Percentiles rank a stretch among this genome's conserved stretches.
phyloP scores from a whole-genome alignment of 2,797 vertebrate genomes.

The Alfaro cultratus region DNA sequence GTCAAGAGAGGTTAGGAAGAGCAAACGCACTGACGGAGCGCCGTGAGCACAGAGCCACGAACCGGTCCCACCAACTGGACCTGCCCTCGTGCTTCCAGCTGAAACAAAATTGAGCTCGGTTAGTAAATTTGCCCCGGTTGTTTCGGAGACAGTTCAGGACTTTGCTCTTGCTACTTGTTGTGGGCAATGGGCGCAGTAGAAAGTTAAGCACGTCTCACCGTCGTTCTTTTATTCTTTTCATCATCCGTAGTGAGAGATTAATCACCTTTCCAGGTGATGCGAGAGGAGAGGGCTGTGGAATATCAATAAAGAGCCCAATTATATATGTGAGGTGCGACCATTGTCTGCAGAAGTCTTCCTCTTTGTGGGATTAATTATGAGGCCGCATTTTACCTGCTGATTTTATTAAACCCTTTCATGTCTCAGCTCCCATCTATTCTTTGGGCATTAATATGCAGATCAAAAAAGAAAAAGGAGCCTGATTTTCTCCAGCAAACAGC shows the following conservation, averaged over 20 bases:
- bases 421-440: conserved; percentile 74
- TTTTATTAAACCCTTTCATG: conserved; percentile 80
- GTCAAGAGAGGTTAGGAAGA: conserved; percentile 80
- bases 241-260: conserved; percentile 50
- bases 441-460: conserved; percentile 80
- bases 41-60: conserved; percentile 50
- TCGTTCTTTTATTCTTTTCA: conserved; percentile 14
- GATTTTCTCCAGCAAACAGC: conserved; percentile 76
- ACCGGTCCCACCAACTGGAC: conserved; percentile 53
- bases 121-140: conserved; percentile 65
- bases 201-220: conserved; percentile 42
- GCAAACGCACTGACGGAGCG: conserved; percentile 74
- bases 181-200: conserved; percentile 23
- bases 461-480: conserved; percentile 60
- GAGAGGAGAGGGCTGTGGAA: conserved; percentile 60
- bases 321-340: conserved; percentile 64
- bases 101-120: conserved; percentile 71
- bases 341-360: conserved; percentile 71
- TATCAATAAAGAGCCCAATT: conserved; percentile 79
- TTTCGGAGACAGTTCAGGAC: conserved; percentile 9
- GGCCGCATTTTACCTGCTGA: conserved; percentile 74
- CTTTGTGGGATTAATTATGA: conserved; percentile 76
- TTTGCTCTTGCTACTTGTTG: conserved; percentile 17
- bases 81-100: conserved; percentile 54
- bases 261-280: conserved; percentile 67